Conservation (phyloP, 2,797 vertebrate genomes). For the Salarias fasciatus region DNA sequence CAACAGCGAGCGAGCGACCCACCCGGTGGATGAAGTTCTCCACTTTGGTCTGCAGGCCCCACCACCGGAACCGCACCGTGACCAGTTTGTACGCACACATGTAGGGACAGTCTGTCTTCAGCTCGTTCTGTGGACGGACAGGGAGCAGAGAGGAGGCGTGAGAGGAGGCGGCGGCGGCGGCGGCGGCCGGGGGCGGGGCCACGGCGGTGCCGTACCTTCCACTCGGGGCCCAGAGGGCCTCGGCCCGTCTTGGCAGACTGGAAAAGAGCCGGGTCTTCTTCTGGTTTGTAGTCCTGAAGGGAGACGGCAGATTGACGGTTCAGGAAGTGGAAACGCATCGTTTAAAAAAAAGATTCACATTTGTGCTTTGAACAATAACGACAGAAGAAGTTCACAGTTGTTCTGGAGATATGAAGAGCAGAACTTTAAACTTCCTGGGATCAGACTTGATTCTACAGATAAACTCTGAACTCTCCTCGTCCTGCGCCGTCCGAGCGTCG, state of each 20-base stretch:
- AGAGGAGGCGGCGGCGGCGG: too few relatives aligned
- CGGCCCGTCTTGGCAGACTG: constrained; percentile 92
- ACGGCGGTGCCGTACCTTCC: constrained; percentile 87
- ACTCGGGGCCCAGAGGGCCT: constrained; percentile 92
- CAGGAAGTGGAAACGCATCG: not conserved
- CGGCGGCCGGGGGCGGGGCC: too few relatives aligned
- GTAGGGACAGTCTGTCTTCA: constrained; percentile 89
- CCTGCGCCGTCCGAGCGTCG: too few relatives aligned
- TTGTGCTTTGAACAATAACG: too few relatives aligned
- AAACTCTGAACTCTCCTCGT: too few relatives aligned
- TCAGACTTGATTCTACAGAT: too few relatives aligned
- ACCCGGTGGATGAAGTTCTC: constrained; percentile 97
- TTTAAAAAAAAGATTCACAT: too few relatives aligned
- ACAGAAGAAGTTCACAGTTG: too few relatives aligned
- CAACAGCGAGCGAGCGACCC: too few relatives aligned
- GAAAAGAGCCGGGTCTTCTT: constrained; percentile 93
- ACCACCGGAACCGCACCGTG: constrained; percentile 98
- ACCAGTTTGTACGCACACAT: constrained; percentile 99
- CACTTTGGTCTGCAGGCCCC: constrained; percentile 96
- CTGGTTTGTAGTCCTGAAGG: constrained; percentile 95
- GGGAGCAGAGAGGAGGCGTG: too few relatives aligned
- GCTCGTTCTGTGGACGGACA: constrained; percentile 83
- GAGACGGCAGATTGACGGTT: constrained; percentile 4
- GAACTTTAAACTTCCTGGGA: too few relatives aligned
- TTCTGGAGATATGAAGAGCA: too few relatives aligned